phyloP scores from a whole-genome alignment of 1,140 invertebrate genomes.

The Tetramorium simillimum region DNA sequence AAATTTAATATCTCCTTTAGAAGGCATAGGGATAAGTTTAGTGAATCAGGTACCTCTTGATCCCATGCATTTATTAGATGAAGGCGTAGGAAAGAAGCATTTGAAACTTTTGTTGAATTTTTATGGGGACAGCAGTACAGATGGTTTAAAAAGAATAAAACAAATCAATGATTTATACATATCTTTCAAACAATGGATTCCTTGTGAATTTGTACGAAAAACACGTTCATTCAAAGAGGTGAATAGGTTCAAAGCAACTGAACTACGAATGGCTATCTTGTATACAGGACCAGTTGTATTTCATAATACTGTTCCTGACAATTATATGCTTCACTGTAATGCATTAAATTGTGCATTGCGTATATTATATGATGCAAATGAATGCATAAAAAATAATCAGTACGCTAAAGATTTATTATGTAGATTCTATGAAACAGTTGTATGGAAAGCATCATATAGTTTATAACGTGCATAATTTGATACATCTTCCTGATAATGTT shows the following conservation, averaged over 20 bases:
- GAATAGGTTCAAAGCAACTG: background rate
- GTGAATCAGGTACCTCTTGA: background rate
- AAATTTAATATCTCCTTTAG: conserved; percentile 7
- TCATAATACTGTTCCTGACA: background rate
- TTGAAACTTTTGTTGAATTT: background rate
- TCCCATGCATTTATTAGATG: conserved; percentile 3
- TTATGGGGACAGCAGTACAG: background rate
- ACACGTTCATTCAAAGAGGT: background rate
- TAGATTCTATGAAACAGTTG: background rate
- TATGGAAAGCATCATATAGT: background rate
- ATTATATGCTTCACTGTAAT: conserved; percentile 1
- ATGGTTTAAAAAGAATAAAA: conserved; percentile 9
- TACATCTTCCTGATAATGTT: conserved; percentile 1
- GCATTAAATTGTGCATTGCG: background rate
- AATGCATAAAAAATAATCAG: conserved; percentile 5
- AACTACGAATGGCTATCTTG: conserved; percentile 4
- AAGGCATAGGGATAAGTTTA: background rate
- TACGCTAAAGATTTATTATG: conserved; percentile 15
- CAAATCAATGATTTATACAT: background rate
- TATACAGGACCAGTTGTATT: background rate
- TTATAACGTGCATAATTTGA: conserved; percentile 3
- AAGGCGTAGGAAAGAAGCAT: conserved; percentile 15
- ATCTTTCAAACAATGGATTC: background rate
- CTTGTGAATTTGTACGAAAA: background rate
- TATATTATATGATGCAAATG: conserved; percentile 12